Percentiles rank a stretch among this genome's conserved stretches.
Evolutionary conservation across 2,113 vertebrate species (phyloP).

Genomic region (Paramisgurnus dabryanus): DNA sequence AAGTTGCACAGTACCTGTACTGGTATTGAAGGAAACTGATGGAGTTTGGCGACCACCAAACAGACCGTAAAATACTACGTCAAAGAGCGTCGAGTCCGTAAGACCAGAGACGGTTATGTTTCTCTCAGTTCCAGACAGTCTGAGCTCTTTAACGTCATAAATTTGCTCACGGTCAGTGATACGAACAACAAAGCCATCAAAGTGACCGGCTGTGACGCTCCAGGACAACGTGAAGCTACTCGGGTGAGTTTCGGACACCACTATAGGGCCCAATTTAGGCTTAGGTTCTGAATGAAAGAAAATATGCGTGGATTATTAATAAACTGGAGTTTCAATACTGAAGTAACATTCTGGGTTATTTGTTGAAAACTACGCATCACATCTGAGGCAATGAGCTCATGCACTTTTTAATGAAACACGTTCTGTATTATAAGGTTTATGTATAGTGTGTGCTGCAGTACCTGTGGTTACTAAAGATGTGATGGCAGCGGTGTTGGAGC

Average conservation of each 20-base stretch:
- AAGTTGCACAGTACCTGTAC: slow-evolving; percentile 74
- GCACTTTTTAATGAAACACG: no score
- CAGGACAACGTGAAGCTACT: slow-evolving; percentile 75
- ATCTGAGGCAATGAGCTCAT: no score
- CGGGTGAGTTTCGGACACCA: slow-evolving; percentile 65
- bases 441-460: slow-evolving; percentile 61
- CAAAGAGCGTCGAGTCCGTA: slow-evolving; percentile 73
- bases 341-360: neutral
- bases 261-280: slow-evolving; percentile 70
- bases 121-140: slow-evolving; percentile 55
- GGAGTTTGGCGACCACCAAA: slow-evolving; percentile 72
- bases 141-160: slow-evolving; percentile 72
- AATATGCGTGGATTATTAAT: slow-evolving; percentile 59
- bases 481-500: slow-evolving; percentile 73
- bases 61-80: slow-evolving; percentile 73
- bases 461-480: slow-evolving; percentile 79
- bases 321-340: neutral
- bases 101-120: slow-evolving; percentile 68
- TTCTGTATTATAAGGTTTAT: neutral
- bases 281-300: slow-evolving; percentile 72
- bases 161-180: slow-evolving; percentile 73
- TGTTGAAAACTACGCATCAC: no score
- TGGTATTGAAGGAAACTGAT: slow-evolving; percentile 67
- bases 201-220: slow-evolving; percentile 71
- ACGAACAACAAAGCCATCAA: slow-evolving; percentile 73